Evolutionary conservation across 2,888 invertebrate species (phyloP).

Genomic region (Pelosia muscerda): DNA sequence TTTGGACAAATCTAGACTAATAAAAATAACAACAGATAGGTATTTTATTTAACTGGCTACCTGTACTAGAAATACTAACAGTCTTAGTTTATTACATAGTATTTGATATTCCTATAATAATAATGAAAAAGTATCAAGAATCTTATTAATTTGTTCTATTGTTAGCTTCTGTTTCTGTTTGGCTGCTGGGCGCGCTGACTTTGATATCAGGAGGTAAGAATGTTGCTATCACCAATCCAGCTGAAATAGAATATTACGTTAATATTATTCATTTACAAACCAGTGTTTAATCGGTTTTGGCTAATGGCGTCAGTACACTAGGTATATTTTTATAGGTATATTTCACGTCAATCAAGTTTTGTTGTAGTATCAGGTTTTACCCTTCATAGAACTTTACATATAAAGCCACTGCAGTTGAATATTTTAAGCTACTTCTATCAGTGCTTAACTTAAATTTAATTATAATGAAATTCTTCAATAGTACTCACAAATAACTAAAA

Average conservation of each 20-base stretch:
- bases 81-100: not conserved
- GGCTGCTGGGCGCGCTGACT: slow-evolving; percentile 17
- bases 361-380: too few species aligned
- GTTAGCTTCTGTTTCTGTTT: not conserved
- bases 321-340: too few species aligned
- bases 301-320: too few species aligned
- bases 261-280: not conserved
- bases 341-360: too few species aligned
- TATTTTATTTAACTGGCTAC: not conserved
- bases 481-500: slow-evolving; percentile 67
- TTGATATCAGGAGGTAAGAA: slow-evolving; percentile 65
- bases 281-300: too few species aligned
- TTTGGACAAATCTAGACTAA: not conserved
- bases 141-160: not conserved
- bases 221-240: slow-evolving; percentile 64
- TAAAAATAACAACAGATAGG: not conserved
- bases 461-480: not conserved
- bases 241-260: slow-evolving; percentile 58
- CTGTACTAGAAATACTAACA: not conserved
- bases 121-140: not conserved
- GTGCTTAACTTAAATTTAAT: too few species aligned
- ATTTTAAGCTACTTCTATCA: too few species aligned
- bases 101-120: not conserved
- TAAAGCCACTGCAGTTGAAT: too few species aligned
- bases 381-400: too few species aligned